phyloP scores from a whole-genome alignment of 2,797 vertebrate genomes.

The Tangara arthus region DNA sequence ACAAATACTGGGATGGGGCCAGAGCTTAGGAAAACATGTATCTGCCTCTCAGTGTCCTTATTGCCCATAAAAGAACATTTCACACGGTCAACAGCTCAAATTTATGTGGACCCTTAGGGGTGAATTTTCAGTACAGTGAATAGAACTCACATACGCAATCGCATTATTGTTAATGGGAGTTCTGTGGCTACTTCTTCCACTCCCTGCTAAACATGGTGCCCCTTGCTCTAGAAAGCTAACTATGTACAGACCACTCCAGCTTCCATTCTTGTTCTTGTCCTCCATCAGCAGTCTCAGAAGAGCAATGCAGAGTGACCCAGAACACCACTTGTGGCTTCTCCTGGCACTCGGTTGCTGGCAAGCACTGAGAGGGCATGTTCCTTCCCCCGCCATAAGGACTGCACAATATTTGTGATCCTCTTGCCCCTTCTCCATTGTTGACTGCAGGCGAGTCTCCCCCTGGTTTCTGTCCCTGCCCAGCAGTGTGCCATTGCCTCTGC shows the following conservation, averaged over 20 bases:
- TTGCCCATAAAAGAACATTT: conserved; percentile 74
- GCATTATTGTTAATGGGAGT: conserved; percentile 63
- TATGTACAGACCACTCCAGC: not conserved
- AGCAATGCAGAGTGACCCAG: not conserved
- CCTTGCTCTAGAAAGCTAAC: conserved; percentile 20
- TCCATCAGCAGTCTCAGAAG: not conserved
- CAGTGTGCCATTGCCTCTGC: not conserved
- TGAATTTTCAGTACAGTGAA: conserved; percentile 66
- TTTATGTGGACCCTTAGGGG: conserved; percentile 74
- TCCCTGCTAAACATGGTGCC: conserved; percentile 40
- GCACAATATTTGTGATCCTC: rapidly evolving
- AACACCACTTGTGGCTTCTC: not conserved
- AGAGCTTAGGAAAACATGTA: conserved; percentile 63
- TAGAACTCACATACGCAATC: conserved; percentile 53
- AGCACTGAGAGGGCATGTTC: not conserved
- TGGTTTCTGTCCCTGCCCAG: not conserved
- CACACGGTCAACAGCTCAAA: conserved; percentile 70
- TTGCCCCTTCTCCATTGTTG: not conserved
- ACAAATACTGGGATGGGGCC: conserved; percentile 43
- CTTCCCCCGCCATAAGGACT: not conserved
- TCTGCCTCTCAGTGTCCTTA: conserved; percentile 60
- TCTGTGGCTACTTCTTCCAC: conserved; percentile 46
- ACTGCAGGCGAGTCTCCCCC: not conserved
- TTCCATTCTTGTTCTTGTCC: not conserved
- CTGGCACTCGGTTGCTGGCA: rapidly evolving